phyloP scores from a whole-genome alignment of 2,113 vertebrate genomes.

The Irena cyanogastra region DNA sequence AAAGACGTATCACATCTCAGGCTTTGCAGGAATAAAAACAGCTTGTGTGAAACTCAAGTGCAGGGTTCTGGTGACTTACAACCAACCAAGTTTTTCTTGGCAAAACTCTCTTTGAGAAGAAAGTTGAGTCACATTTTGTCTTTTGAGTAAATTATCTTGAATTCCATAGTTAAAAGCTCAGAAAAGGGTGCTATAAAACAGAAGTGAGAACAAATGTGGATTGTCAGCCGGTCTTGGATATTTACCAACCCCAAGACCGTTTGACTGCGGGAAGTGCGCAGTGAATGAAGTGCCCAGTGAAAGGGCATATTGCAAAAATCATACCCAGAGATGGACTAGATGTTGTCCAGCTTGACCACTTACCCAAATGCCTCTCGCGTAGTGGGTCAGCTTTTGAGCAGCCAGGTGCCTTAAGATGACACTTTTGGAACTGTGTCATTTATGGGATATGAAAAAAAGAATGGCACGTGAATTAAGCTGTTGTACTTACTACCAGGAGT shows the following conservation, averaged over 20 bases:
- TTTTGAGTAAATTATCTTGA: slow-evolving; percentile 18
- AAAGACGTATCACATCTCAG: neutral
- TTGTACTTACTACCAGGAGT: neutral
- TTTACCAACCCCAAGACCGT: neutral
- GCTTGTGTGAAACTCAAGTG: neutral
- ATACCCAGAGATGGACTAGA: neutral
- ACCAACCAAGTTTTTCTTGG: neutral
- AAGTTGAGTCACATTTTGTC: slow-evolving; percentile 23
- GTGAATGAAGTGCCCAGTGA: neutral
- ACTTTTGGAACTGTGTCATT: neutral
- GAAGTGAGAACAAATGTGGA: too few relatives aligned
- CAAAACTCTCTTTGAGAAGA: neutral
- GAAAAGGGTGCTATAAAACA: too few relatives aligned
- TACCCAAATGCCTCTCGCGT: neutral
- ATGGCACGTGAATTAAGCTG: neutral
- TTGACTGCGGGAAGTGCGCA: accelerated
- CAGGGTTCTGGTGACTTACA: neutral
- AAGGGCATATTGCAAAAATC: neutral
- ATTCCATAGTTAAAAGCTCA: slow-evolving; percentile 4
- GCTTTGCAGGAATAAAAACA: neutral
- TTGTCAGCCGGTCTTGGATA: too few relatives aligned
- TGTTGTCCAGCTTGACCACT: neutral
- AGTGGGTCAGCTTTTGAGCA: neutral
- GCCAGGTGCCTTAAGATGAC: neutral
- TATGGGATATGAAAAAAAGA: neutral